Evolutionary conservation across 1,140 invertebrate genomes (phyloP).

Genomic region (Drosophila busckii): DNA sequence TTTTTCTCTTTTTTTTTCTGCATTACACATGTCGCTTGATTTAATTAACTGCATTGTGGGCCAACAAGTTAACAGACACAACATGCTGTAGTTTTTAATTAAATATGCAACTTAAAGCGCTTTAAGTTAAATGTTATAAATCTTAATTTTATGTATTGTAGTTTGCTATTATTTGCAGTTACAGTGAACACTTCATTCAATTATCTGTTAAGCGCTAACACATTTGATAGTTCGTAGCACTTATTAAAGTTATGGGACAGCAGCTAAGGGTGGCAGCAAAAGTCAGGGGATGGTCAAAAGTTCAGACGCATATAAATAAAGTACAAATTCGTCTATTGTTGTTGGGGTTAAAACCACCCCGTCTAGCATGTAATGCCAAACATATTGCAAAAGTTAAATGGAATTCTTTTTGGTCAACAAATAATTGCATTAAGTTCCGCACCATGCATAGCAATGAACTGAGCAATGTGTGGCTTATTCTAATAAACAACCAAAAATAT

Average conservation of each 20-base stretch:
- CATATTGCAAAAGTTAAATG: slow-evolving; percentile 76
- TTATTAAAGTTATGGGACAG: slow-evolving; percentile 12
- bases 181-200: slow-evolving; percentile 69
- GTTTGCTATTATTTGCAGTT: slow-evolving; percentile 44
- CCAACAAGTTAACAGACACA: slow-evolving; percentile 7
- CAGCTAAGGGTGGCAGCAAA: slow-evolving; percentile 21
- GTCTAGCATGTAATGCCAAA: slow-evolving; percentile 34
- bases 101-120: slow-evolving; percentile 35
- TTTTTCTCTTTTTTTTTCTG: slow-evolving; percentile 62
- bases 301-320: slow-evolving; percentile 42
- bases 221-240: slow-evolving; percentile 8
- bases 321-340: slow-evolving; percentile 14
- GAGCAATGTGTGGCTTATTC: slow-evolving; percentile 30
- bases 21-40: slow-evolving; percentile 72
- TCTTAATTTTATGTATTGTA: too few species aligned
- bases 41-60: slow-evolving; percentile 57
- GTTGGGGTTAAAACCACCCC: slow-evolving; percentile 14
- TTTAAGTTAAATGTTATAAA: slow-evolving; percentile 19
- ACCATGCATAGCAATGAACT: slow-evolving; percentile 54
- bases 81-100: slow-evolving; percentile 59
- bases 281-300: slow-evolving; percentile 30
- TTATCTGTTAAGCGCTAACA: slow-evolving; percentile 47
- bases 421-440: slow-evolving; percentile 71
- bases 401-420: slow-evolving; percentile 54
- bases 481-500: slow-evolving; percentile 14